These are phyloP conservation scores for Myotis davidii DNA, from an alignment of 2,113 vertebrate species.

Conservation along the genomic window DNA sequence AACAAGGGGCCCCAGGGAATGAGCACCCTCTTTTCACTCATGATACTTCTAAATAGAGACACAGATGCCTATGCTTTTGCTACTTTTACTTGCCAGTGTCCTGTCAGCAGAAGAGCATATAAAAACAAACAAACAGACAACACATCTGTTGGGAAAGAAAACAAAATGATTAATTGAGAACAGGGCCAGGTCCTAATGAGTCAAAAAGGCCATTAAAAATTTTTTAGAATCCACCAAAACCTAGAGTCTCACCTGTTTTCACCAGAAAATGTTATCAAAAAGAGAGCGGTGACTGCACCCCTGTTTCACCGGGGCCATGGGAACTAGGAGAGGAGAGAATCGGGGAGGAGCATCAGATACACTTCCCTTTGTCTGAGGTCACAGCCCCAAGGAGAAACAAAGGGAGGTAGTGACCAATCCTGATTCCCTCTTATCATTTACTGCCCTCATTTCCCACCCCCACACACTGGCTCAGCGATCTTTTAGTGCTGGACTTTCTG, in stretches of 20 bases:
- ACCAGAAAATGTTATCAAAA: background rate
- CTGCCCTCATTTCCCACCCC: too few relatives aligned
- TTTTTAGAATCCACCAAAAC: background rate
- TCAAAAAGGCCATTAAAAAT: background rate
- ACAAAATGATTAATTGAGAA: background rate
- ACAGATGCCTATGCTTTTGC: background rate
- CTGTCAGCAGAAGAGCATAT: background rate
- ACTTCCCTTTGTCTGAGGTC: background rate
- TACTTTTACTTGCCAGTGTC: background rate
- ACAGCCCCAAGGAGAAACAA: background rate
- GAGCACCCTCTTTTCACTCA: background rate
- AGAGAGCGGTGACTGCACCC: background rate
- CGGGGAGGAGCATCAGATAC: rapidly evolving
- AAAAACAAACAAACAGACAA: background rate
- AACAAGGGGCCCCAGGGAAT: background rate
- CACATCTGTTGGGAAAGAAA: background rate
- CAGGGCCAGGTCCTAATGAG: background rate
- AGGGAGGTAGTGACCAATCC: rapidly evolving
- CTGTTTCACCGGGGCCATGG: too few relatives aligned
- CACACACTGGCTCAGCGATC: background rate
- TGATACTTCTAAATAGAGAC: background rate
- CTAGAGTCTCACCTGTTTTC: background rate
- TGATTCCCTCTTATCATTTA: background rate
- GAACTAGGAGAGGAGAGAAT: background rate
- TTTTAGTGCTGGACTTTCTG: background rate